Evolutionary conservation across 1,140 invertebrate species (phyloP).

Genomic region (Scylla paramamosain): DNA sequence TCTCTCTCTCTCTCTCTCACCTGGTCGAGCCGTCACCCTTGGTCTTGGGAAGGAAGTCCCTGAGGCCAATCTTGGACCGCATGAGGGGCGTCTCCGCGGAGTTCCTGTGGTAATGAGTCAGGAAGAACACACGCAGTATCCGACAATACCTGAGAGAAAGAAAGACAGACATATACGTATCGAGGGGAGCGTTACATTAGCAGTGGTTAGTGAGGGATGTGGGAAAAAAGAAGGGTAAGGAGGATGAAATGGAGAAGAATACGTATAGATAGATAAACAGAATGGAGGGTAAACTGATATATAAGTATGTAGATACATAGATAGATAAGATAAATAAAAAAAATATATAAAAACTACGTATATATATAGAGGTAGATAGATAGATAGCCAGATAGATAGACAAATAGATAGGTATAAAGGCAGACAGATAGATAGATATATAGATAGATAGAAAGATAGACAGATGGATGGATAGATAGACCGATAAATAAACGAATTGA

Average conservation of each 20-base stretch:
- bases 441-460: no score
- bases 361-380: no score
- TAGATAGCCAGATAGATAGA: not conserved
- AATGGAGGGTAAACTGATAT: not conserved
- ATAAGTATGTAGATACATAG: no score
- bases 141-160: conserved; percentile 50
- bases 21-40: not conserved
- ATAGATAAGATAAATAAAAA: no score
- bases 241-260: not conserved
- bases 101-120: conserved; percentile 45
- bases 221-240: not conserved
- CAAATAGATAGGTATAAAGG: not conserved
- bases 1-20: not conserved
- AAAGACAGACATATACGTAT: no score
- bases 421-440: no score
- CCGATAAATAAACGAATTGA: not conserved
- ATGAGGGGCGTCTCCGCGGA: not conserved
- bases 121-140: conserved; percentile 37
- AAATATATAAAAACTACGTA: no score
- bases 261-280: not conserved
- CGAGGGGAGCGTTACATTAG: no score
- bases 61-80: conserved; percentile 16
- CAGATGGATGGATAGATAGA: not conserved
- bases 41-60: conserved; percentile 36
- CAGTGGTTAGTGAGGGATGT: not conserved